These are phyloP conservation scores for Pluvianellus socialis DNA, from an alignment of 2,113 vertebrate species.

Conservation along the genomic window DNA sequence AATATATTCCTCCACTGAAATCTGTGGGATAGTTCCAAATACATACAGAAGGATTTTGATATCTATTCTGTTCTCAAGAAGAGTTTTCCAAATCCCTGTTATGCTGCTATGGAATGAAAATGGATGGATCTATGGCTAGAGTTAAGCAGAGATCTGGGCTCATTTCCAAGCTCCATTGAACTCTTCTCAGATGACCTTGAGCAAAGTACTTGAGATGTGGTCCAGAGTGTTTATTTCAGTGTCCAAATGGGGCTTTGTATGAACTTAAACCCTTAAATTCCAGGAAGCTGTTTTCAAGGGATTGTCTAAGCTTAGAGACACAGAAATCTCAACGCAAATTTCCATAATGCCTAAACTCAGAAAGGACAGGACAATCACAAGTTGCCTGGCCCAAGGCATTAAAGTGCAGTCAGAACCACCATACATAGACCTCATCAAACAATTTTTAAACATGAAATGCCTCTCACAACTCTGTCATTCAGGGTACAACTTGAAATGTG, in stretches of 20 bases:
- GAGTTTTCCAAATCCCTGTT: constrained; percentile 42
- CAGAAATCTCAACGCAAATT: constrained; percentile 13
- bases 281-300: constrained; percentile 29
- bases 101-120: constrained; percentile 48
- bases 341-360: background rate
- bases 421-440: background rate
- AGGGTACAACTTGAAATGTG: background rate
- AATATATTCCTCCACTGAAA: background rate
- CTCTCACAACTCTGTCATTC: background rate
- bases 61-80: constrained; percentile 32
- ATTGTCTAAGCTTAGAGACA: constrained; percentile 2
- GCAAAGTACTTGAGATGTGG: constrained; percentile 44
- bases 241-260: constrained; percentile 33
- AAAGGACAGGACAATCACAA: background rate
- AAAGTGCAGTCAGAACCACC: background rate
- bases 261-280: constrained; percentile 42
- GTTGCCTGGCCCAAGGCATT: background rate
- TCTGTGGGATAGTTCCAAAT: background rate
- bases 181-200: constrained; percentile 50
- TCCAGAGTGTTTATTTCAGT: constrained; percentile 49
- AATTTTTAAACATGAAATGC: background rate
- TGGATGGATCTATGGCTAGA: constrained; percentile 45
- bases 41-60: background rate
- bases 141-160: constrained; percentile 55
- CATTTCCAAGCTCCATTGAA: constrained; percentile 48